Evolutionary conservation across 2,888 invertebrate species (phyloP).

Genomic region (Drosophila neonasuta): DNA sequence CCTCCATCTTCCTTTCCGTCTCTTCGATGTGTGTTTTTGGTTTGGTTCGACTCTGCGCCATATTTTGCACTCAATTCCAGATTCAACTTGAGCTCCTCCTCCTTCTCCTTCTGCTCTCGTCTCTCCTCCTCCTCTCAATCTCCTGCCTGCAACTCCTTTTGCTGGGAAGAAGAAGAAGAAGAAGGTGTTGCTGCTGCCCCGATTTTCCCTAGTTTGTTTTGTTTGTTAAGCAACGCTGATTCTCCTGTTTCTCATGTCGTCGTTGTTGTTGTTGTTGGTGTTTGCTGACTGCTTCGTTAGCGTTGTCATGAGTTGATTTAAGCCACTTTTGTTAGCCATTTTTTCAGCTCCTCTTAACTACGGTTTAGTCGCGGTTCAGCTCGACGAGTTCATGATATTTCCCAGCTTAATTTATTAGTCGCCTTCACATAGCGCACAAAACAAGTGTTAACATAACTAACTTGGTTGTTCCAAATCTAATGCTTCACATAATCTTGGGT

Average conservation of each 20-base stretch:
- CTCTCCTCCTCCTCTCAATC: background rate
- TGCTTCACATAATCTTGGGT: no score
- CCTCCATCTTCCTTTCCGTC: background rate
- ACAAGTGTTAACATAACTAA: conserved; percentile 7
- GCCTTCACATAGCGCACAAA: background rate
- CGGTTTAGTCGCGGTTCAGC: conserved; percentile 1
- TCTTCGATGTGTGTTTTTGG: background rate
- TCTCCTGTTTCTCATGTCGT: conserved; percentile 22
- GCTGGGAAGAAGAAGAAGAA: conserved; percentile 1
- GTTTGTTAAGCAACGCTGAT: conserved; percentile 46
- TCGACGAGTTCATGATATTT: conserved; percentile 31
- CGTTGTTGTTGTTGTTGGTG: conserved; percentile 13
- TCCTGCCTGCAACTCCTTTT: background rate
- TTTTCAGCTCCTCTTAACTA: background rate
- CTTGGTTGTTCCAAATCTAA: background rate
- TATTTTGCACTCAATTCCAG: conserved; percentile 76
- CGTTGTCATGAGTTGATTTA: conserved; percentile 73
- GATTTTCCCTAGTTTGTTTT: conserved; percentile 61
- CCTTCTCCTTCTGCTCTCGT: background rate
- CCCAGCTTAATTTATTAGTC: conserved; percentile 10
- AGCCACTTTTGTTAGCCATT: conserved; percentile 61
- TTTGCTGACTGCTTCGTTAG: conserved; percentile 76
- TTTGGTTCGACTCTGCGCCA: conserved; percentile 48
- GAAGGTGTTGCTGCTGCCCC: conserved; percentile 49
- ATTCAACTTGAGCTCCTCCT: conserved; percentile 30